A percentile compares a stretch with the other conserved stretches of the same genome.
Conservation (phyloP, 2,888 invertebrate genomes). For the Netelia melanura region DNA sequence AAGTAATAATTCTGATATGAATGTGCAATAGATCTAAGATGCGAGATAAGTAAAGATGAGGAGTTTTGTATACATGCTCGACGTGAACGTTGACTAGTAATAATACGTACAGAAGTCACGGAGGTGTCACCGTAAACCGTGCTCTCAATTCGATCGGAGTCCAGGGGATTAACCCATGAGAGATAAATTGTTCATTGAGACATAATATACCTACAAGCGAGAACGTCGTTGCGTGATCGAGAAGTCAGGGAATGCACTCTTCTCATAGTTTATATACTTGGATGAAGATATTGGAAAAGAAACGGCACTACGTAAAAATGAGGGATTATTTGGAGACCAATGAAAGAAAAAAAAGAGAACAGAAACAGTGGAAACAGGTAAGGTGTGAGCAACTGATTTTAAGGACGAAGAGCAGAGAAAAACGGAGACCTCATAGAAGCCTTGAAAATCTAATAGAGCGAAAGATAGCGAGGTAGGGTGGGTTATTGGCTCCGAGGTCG, state of each 20-base stretch:
- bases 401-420: slow-evolving; percentile 9
- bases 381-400: slow-evolving; percentile 35
- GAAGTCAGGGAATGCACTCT: slow-evolving; percentile 13
- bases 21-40: no score
- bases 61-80: no score
- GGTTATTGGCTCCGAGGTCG: slow-evolving; percentile 78
- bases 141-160: slow-evolving; percentile 41
- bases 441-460: slow-evolving; percentile 81
- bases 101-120: no score
- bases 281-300: slow-evolving; percentile 34
- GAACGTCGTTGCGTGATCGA: not conserved
- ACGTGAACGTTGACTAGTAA: no score
- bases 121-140: not conserved
- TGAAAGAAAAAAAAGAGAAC: slow-evolving; percentile 3
- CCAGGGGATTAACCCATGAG: not conserved
- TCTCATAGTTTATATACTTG: slow-evolving; percentile 9
- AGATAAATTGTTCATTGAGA: slow-evolving; percentile 18
- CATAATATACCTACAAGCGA: slow-evolving; percentile 4
- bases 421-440: slow-evolving; percentile 73
- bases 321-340: slow-evolving; percentile 56
- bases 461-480: slow-evolving; percentile 74
- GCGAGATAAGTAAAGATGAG: no score
- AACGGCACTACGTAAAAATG: slow-evolving; percentile 22
- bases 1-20: no score
- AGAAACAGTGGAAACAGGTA: slow-evolving; percentile 25